Evolutionary conservation across 2,113 vertebrate genomes (phyloP).

Genomic region (Phalacrocorax carbo): DNA sequence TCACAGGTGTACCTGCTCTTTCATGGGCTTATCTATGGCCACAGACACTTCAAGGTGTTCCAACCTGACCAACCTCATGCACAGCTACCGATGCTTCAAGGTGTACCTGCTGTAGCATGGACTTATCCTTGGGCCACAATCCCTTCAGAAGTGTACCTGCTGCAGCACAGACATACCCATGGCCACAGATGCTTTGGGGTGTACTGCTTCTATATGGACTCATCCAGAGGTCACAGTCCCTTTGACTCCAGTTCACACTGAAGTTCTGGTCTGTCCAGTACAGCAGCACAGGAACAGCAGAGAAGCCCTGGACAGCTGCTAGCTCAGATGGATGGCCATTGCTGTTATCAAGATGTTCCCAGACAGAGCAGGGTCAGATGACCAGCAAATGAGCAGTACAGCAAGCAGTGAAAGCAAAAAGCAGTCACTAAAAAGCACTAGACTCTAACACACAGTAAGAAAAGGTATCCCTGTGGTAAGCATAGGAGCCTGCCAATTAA

Average conservation of each 20-base stretch:
- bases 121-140: background rate
- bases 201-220: background rate
- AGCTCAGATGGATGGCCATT: no score
- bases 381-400: no score
- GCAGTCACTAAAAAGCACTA: background rate
- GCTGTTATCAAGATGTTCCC: background rate
- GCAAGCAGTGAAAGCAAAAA: background rate
- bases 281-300: background rate
- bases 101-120: background rate
- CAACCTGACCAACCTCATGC: background rate
- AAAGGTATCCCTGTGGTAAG: background rate
- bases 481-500: background rate
- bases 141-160: background rate
- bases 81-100: background rate
- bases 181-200: accelerated
- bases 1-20: background rate
- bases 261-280: background rate
- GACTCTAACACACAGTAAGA: background rate
- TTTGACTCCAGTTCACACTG: background rate
- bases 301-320: background rate
- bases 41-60: background rate
- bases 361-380: background rate
- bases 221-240: background rate
- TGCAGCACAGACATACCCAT: background rate
- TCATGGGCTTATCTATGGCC: no score